Evolutionary conservation across 1,140 invertebrate genomes (phyloP), one percentile per base, ranked within the genome.

Genomic region (Papilio polytes): DNA sequence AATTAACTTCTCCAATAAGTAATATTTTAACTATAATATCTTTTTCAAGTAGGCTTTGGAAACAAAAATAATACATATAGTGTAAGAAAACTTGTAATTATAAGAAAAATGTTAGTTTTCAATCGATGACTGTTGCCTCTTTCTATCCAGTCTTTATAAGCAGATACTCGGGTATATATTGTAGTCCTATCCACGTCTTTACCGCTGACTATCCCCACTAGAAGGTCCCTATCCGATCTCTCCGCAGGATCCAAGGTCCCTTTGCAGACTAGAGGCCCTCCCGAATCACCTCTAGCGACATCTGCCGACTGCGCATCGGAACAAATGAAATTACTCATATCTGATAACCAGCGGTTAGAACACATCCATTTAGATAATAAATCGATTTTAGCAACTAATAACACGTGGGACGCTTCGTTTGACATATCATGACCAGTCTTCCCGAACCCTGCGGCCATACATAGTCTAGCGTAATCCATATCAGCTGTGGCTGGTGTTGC

Each of bases 121-220:
- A 83, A 79, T 8, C 20, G 51, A 77, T 59, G 46, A n/a, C 81
- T 76, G 3, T 70, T 31, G 78, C 83, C 85, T 20, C 48, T 81
- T 20, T 84, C 85, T 3, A 94, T 88, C 91, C 91, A 94, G 9
- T 87, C 82, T 13, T 76, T 74, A 76, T 87, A 94, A 7, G 81
- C 84, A 0, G 92, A 92, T 0, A 94, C 87, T 36, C 92, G 83
- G 1, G 91, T 93, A 63, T 82, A 94, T 18, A 94, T 59, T 0
- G 87, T 91, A 0, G 91, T 92, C 73, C 85, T 89, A 76, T 93
- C 92, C 70, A 87, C 88, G 78, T 92, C 93, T 77, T 93, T 93
- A 2, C 92, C 92, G 72, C 91, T 89, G 2, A 92, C 91, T 0
- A 94, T 72, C 0, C 92, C 92, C 0, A 89, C 89, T 41, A 94